Evolutionary conservation across 2,113 vertebrate species (phyloP), one percentile per base, ranked within the genome.

Genomic region (Plectropomus leopardus): DNA sequence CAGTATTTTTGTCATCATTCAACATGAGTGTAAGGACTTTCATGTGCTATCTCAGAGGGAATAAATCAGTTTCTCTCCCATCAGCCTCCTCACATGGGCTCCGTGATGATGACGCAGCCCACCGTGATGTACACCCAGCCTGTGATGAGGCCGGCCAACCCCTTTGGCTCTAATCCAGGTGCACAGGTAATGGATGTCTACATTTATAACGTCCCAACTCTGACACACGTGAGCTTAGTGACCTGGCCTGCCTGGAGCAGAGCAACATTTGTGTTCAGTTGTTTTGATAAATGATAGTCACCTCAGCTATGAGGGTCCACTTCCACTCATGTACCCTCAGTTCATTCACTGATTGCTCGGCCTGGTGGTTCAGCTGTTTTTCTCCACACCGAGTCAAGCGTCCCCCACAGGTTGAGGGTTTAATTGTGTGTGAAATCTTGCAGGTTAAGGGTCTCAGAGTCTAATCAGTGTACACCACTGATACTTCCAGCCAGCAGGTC

Each of bases 121-220:
- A 96, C 96, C 53, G 95, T 99, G 96, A 97, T 98, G 96, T 99
- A 98, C 88, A 96, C 93, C 53, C 98, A 99, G 85, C 97, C 97
- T 75, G 96, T 96, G 84, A 97, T 99, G 96, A 96, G 97, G 95
- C 96, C 97, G 72, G 94, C 97, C 84, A 99, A 99, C 86, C 97
- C 98, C 48, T 99, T 98, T 51, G 96, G 97, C 72, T 90, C 96
- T 84, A 95, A 96, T 87, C 96, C 97, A 4, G 97, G 97, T 93
- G 96, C 97, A 83, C 98, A 98, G 96, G 98, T 99, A 94, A 65
- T 2, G 1, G 5, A 66, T 9, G 32, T 26, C 13, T 13, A 8
- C 34, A 16, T 59, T 10, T 9, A 1, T n/a, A 40, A 9, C 32
- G 19, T 32, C 42, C 19, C 16, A 16, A 30, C 44, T 15, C 10